Percentiles rank a stretch among this genome's conserved stretches.
Conservation (phyloP, 2,797 vertebrate genomes). For the Carapus acus region DNA sequence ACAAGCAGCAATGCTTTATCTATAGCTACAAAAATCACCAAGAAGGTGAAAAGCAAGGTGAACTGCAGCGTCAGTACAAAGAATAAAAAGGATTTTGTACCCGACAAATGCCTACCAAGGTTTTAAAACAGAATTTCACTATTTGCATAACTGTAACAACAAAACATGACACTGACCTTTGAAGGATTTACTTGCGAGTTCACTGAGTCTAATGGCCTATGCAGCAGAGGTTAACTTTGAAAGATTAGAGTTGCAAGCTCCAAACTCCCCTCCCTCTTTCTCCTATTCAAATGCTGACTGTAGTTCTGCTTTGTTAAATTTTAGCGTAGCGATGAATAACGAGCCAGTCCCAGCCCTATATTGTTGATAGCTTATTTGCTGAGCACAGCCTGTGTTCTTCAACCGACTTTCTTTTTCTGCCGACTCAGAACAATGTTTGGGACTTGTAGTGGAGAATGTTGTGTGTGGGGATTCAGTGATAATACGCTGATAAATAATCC, state of each 20-base stretch:
- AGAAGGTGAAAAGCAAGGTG: too few relatives aligned
- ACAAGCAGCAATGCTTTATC: constrained; percentile 2
- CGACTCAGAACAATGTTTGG: too few relatives aligned
- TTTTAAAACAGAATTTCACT: background rate
- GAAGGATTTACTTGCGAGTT: background rate
- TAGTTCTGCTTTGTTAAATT: background rate
- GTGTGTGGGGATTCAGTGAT: constrained; percentile 15
- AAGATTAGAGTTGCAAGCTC: background rate
- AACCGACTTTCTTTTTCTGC: background rate
- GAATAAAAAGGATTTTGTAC: background rate
- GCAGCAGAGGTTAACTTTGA: constrained; percentile 1
- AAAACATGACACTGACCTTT: background rate
- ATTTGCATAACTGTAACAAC: constrained; percentile 1
- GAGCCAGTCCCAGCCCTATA: background rate
- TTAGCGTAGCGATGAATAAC: background rate
- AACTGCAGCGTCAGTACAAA: too few relatives aligned
- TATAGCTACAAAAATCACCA: background rate
- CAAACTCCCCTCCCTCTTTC: background rate
- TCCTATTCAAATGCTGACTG: background rate
- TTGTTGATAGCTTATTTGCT: constrained; percentile 1
- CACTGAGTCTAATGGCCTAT: background rate
- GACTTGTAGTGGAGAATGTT: background rate
- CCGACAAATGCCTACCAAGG: background rate
- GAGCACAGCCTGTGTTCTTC: background rate
- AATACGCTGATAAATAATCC: background rate